phyloP scores from a whole-genome alignment of 2,888 invertebrate species.

The Synanthedon myopaeformis region DNA sequence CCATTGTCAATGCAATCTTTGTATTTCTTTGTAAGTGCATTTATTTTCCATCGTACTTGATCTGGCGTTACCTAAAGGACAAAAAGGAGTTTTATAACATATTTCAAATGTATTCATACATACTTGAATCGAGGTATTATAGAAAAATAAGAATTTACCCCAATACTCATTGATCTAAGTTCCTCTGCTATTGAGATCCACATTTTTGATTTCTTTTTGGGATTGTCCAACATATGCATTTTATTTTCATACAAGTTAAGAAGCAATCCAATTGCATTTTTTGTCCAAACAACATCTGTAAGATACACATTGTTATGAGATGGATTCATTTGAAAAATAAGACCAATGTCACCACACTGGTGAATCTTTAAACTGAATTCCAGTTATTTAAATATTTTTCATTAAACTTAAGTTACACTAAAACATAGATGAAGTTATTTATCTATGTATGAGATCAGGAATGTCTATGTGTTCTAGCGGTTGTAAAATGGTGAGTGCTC shows the following conservation, averaged over 20 bases:
- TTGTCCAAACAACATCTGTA: constrained; percentile 44
- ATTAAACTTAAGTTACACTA: too few species aligned
- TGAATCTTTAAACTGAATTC: neutral
- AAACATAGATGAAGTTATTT: too few species aligned
- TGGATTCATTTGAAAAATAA: neutral
- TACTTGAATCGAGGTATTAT: neutral
- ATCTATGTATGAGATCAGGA: too few species aligned
- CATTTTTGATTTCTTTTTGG: constrained; percentile 51
- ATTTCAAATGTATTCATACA: too few species aligned
- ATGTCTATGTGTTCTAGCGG: too few species aligned
- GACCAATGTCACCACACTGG: too few species aligned
- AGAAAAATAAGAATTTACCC: constrained; percentile 17
- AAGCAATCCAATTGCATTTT: constrained; percentile 39
- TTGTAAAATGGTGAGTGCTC: too few species aligned
- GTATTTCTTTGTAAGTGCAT: constrained; percentile 48
- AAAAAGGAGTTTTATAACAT: too few species aligned
- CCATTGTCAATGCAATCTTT: constrained; percentile 46
- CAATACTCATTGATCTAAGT: constrained; percentile 35
- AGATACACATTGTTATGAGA: constrained; percentile 2
- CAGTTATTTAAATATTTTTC: too few species aligned
- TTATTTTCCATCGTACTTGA: constrained; percentile 50
- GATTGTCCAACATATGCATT: constrained; percentile 45
- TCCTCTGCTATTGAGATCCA: constrained; percentile 47
- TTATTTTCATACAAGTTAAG: constrained; percentile 45
- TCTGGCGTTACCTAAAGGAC: constrained; percentile 36